Evolutionary conservation across 2,797 vertebrate genomes (phyloP).

Genomic region (Mareca penelope): DNA sequence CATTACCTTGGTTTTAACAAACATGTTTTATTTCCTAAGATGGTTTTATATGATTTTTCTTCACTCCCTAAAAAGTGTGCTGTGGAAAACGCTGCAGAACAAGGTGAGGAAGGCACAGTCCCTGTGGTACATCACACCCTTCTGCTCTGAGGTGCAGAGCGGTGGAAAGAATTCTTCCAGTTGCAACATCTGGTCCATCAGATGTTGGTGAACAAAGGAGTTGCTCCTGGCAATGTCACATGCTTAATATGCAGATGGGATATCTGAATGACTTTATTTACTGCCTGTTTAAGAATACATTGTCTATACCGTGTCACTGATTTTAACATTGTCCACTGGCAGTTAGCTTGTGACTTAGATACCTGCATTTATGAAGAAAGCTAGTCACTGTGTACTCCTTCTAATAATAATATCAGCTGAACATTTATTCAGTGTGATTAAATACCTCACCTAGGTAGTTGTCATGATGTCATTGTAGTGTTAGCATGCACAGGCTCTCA

Average conservation of each 20-base stretch:
- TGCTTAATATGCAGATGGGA: neutral
- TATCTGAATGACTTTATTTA: neutral
- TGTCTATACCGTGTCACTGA: neutral
- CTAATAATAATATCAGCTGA: neutral
- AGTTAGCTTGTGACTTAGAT: neutral
- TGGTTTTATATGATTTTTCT: neutral
- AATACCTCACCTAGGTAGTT: neutral
- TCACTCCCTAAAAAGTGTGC: neutral
- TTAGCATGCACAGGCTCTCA: neutral
- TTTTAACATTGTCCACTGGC: neutral
- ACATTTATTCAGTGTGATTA: neutral
- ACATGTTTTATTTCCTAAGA: neutral
- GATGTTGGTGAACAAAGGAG: neutral
- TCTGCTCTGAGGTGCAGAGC: neutral
- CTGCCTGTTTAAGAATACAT: neutral
- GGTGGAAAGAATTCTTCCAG: constrained; percentile 22
- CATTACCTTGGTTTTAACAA: neutral
- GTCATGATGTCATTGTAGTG: neutral
- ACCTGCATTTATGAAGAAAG: neutral
- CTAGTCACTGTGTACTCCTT: neutral
- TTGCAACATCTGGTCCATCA: constrained; percentile 47
- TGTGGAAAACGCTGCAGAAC: neutral
- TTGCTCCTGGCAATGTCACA: neutral
- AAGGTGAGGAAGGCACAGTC: neutral
- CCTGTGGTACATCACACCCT: neutral